Conservation (phyloP, 1,140 invertebrate genomes). For the Penaeus chinensis region DNA sequence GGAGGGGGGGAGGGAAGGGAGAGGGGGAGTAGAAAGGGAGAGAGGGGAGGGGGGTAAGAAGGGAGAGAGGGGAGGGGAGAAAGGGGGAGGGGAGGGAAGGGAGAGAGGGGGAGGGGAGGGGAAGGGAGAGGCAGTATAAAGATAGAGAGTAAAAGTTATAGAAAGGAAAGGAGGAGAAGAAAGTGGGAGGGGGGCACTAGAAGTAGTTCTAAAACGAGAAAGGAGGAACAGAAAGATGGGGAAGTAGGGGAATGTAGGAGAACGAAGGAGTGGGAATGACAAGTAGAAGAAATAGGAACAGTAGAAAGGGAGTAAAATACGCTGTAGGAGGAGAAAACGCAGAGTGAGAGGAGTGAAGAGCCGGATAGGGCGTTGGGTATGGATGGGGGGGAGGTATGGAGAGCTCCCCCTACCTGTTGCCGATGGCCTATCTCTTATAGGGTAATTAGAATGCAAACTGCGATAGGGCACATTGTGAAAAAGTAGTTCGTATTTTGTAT, state of each 20-base stretch:
- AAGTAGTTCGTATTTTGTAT: too few species aligned
- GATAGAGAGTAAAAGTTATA: background rate
- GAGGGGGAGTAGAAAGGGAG: background rate
- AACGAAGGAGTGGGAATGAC: background rate
- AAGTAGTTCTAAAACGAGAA: background rate
- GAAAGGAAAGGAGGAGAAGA: background rate
- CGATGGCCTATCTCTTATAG: too few species aligned
- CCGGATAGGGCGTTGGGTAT: background rate
- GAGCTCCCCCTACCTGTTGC: too few species aligned
- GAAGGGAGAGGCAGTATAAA: background rate
- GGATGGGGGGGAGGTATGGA: background rate
- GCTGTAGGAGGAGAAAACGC: background rate
- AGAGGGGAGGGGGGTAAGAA: background rate
- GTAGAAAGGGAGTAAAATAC: background rate
- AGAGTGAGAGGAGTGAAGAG: conserved; percentile 11
- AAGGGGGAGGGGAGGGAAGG: background rate
- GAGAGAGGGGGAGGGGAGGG: background rate
- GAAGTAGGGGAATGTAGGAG: background rate
- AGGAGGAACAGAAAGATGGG: background rate
- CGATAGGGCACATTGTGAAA: too few species aligned
- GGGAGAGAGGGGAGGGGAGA: background rate
- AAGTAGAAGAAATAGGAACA: background rate
- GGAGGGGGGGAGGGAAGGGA: too few species aligned
- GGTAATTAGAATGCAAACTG: too few species aligned
- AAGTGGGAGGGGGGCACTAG: background rate